Percentiles rank a stretch among this genome's conserved stretches.
These are phyloP conservation scores for Upupa epops DNA, from an alignment of 2,113 vertebrate species.

Conservation along the genomic window DNA sequence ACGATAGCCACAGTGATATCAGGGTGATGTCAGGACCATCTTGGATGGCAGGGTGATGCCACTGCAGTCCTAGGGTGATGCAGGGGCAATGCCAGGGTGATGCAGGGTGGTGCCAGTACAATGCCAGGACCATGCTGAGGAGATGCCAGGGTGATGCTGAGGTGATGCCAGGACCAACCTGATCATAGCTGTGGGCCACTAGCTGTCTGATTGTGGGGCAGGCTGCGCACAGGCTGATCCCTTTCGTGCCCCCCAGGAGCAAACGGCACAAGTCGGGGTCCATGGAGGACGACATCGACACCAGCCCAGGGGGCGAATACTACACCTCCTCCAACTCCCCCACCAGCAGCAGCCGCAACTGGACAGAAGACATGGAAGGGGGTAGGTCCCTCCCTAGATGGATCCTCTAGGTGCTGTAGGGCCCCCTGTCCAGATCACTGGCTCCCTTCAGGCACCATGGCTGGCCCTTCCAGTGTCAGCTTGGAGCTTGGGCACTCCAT, in stretches of 20 bases:
- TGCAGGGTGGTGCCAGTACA: neutral
- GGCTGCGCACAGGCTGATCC: neutral
- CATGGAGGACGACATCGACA: constrained; percentile 94
- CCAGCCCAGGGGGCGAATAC: constrained; percentile 93
- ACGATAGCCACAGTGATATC: no score
- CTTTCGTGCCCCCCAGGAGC: constrained; percentile 77
- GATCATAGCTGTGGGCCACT: accelerated
- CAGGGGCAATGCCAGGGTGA: accelerated
- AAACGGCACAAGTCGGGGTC: constrained; percentile 97
- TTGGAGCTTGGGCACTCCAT: accelerated
- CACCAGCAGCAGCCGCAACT: constrained; percentile 95
- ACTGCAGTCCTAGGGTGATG: neutral
- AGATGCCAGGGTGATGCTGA: neutral
- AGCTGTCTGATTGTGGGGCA: accelerated
- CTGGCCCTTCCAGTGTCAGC: neutral
- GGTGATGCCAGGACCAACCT: neutral
- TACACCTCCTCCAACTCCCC: constrained; percentile 95
- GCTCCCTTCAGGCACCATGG: accelerated
- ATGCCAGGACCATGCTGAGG: neutral
- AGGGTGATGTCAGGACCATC: neutral
- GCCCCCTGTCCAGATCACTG: neutral
- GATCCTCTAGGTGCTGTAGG: neutral
- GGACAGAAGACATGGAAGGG: constrained; percentile 97
- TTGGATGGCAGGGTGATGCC: neutral
- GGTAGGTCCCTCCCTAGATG: constrained; percentile 72